Evolutionary conservation across 1,140 invertebrate genomes (phyloP), one percentile per base, ranked within the genome.

Genomic region (Agrypnia vestita): DNA sequence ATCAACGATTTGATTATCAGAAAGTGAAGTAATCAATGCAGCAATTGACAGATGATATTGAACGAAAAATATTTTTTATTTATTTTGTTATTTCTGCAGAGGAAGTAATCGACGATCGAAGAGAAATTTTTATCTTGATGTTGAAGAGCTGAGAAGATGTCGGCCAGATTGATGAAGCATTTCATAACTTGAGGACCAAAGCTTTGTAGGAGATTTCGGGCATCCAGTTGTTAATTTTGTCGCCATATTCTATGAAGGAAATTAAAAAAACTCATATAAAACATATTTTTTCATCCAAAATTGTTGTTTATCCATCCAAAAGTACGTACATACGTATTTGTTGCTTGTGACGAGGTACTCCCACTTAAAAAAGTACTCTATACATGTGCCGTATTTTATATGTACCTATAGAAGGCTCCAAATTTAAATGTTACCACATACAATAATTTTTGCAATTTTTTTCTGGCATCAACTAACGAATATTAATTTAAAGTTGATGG

Each of bases 241-340:
- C 67, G 43, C 35, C 67, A 71, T 71, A 49, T 71, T 71, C 67
- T 71, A 21, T 47, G 44, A 44, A 71, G 4, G 46, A 49, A 47
- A 21, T 47, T 49, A 8, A 71, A 47, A 13, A 71, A 71, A 69
- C 11, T 47, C 4, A 67, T n/a, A 47, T 6, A 35, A 35, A 35
- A 35, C 25, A 71, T 19, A 47, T 0, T n/a, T 4, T 71, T 47
- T 17, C n/a, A 17, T 43, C 25, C 25, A 35, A 17, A 49, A 19
- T 9, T 47, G 19, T 69, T 10, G 46, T n/a, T 13, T 12, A 47
- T 49, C 13, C 67, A 71, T 47, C 67, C 67, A 47, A 71, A 49
- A 71, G 47, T 71, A 71, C 67, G 67, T n/a, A n/a, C n/a, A n/a
- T n/a, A n/a, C n/a, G n/a, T n/a, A n/a, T n/a, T n/a, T n/a, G n/a